Evolutionary conservation across 1,140 invertebrate genomes (phyloP).

Genomic region (Anthonomus grandis): DNA sequence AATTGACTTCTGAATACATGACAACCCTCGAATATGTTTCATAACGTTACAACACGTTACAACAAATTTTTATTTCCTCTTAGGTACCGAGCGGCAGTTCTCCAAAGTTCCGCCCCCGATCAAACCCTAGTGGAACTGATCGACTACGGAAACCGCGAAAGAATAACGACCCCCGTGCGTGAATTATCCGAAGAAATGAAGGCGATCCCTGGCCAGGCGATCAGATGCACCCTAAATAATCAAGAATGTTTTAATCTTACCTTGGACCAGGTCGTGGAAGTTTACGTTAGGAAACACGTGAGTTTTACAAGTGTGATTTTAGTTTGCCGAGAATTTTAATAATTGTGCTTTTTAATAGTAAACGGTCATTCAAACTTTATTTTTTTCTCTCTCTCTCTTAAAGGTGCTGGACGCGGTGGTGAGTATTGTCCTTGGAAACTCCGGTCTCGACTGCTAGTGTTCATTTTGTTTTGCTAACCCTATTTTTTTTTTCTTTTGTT

Average conservation of each 20-base stretch:
- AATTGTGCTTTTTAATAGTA: no score
- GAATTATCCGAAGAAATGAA: constrained; percentile 17
- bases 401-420: no score
- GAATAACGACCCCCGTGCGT: constrained; percentile 5
- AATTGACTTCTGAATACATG: no score
- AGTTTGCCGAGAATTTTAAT: not conserved
- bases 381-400: no score
- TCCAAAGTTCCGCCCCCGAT: not conserved
- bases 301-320: not conserved
- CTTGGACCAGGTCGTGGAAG: not conserved
- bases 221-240: not conserved
- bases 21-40: no score
- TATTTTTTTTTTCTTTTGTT: no score
- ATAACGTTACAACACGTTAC: no score
- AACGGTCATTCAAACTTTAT: no score
- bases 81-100: constrained; percentile 11
- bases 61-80: no score
- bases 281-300: constrained; percentile 10
- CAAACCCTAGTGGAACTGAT: constrained; percentile 11
- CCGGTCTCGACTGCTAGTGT: no score
- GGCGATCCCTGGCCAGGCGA: constrained; percentile 10
- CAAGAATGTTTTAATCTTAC: not conserved
- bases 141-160: constrained; percentile 21
- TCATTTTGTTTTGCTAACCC: no score
- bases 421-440: no score